Base-by-base conservation (phyloP, 2,888 invertebrate genomes). In the Coenonympha glycerion region DNA sequence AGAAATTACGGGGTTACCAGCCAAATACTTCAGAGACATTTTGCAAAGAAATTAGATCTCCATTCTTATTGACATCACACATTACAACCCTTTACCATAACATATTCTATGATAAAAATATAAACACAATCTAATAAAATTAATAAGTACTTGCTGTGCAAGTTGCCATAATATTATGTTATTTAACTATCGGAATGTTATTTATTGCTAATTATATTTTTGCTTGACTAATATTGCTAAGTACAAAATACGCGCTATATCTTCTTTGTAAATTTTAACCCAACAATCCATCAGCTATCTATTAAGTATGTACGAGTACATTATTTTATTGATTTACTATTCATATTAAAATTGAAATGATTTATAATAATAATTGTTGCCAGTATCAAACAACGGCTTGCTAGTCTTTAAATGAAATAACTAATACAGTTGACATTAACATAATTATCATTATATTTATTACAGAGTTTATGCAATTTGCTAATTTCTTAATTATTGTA, bases 381-480 rank as follows among this genome's bases (percentile, higher is more conserved):
- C 59, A 56, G 50, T 44, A 33, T 16, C 45, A 39, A 16, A 39
- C 40, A 34, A 18, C 47, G 24, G 28, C 19, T 24, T 22, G 9
- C 52, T 52, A 52, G 47, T 48, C 52, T 44, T 37, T 31, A 31
- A 28, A 40, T 28, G 21, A 21, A 22, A 19, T 13, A 13, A 6
- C 3, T 9, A 26, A 9, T 26, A n/a, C 24, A 11, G 16, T 3
- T 33, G 16, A 22, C 24, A 24, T 8, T 4, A 16, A 15, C 6
- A 11, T 2, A n/a, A 5, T 19, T 19, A 21, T 33, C 15, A 11
- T 16, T 13, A 16, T 37, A 37, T 37, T 37, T 22, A 22, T 39
- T 24, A 22, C 39, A 39, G 15, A 39, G 22, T 39, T 13, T 37
- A 37, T 19, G n/a, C 6, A 13, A 6, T 22, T 5, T 5, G 8